These are phyloP conservation scores for Rhyacichthys aspro DNA, from an alignment of 2,797 vertebrate genomes.

Conservation along the genomic window DNA sequence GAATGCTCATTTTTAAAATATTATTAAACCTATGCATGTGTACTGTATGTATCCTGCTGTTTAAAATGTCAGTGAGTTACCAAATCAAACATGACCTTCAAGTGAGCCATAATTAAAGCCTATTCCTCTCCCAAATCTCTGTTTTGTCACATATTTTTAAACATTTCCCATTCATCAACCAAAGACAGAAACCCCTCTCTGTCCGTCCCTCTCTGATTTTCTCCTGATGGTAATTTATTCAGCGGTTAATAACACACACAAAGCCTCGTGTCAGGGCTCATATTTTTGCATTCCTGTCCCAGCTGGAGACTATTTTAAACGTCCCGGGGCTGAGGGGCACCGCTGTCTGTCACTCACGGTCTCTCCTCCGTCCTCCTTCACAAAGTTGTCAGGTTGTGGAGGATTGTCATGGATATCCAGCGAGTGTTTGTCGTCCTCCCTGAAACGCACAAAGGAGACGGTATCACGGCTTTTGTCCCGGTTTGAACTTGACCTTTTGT, in stretches of 20 bases:
- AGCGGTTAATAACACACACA: slow-evolving; percentile 13
- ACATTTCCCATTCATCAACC: background rate
- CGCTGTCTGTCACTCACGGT: slow-evolving; percentile 75
- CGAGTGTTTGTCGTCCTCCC: slow-evolving; percentile 93
- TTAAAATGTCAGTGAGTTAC: too few species aligned
- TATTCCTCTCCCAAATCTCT: too few species aligned
- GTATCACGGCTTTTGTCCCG: background rate
- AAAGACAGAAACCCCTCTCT: background rate
- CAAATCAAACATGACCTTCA: too few species aligned
- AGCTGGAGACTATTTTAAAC: slow-evolving; percentile 70
- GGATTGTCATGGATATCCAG: slow-evolving; percentile 88
- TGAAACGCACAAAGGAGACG: slow-evolving; percentile 51
- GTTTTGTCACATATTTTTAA: too few species aligned
- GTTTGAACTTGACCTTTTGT: background rate
- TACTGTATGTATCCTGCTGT: too few species aligned
- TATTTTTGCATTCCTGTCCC: slow-evolving; percentile 43
- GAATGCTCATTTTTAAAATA: too few species aligned
- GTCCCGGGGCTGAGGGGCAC: slow-evolving; percentile 35
- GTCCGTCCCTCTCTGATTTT: background rate
- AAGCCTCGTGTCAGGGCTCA: slow-evolving; percentile 17
- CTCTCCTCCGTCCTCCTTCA: slow-evolving; percentile 82
- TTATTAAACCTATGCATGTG: too few species aligned
- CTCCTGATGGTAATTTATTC: background rate
- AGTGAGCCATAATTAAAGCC: too few species aligned
- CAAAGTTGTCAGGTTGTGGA: slow-evolving; percentile 84